Evolutionary conservation across 92 coral and sea anemone species (phyloP), one percentile per base, ranked within the genome.

Genomic region (Virgularia gustaviana): DNA sequence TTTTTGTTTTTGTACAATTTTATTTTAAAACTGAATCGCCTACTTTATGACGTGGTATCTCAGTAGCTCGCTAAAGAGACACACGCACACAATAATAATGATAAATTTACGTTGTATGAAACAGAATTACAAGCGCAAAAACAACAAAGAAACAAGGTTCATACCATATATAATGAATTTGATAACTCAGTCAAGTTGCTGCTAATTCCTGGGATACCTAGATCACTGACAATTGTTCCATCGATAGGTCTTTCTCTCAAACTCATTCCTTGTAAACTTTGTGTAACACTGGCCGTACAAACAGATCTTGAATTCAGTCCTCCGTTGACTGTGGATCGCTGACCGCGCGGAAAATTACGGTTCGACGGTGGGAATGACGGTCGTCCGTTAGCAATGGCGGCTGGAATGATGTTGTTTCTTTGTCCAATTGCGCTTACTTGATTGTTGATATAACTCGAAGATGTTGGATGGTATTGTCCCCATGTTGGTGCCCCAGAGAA

Each of bases 161-260:
- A 76, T 92, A 92, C 98, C 89, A 84, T 81, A 64, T 91, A 91
- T 25, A 92, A 81, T 10, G 98, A 89, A 66, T 92, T 92, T 19
- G 98, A 92, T 59, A 92, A 86, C 67, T 89, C 98, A 37, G 85
- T 92, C n/a, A 76, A 79, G 58, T 91, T 80, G 35, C 96, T 94
- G 51, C 96, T 84, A 44, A 89, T 92, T 62, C 98, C 98, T 55
- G 88, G 87, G 53, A 89, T 87, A 36, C 91, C 82, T 25, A 89
- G 87, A 56, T 86, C 95, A 70, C 90, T 90, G 72, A 92, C 80
- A 55, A 92, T 83, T 9, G 98, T 92, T 10, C 98, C 96, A 72
- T 92, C 98, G 47, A 92, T 90, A 10, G 98, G 98, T 30, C 90
- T 91, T 62, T 90, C 87, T 16, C 88, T 85, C 55, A 92, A 63